Evolutionary conservation across 2,797 vertebrate species (phyloP).

Genomic region (Philypnodon macrostomus): DNA sequence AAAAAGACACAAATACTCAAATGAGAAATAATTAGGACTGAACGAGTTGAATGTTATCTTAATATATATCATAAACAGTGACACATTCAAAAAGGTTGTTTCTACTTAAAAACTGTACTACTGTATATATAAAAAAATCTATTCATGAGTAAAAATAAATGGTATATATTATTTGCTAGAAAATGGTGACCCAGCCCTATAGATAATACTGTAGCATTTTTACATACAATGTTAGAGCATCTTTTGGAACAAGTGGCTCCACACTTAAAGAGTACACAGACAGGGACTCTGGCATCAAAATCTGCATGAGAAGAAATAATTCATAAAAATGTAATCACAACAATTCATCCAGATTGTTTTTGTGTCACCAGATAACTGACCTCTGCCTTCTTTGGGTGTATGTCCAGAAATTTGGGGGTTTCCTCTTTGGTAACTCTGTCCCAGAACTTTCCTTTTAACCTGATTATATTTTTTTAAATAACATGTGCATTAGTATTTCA

Average conservation of each 20-base stretch:
- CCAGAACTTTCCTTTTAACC: conserved; percentile 43
- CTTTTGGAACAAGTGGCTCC: conserved; percentile 4
- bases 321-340: neutral
- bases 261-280: conserved; percentile 17
- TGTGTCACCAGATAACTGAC: conserved; percentile 32
- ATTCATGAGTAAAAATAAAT: neutral
- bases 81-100: too few species aligned
- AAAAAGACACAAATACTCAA: conserved; percentile 21
- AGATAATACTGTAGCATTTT: neutral
- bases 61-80: too few species aligned
- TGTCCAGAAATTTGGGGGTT: conserved; percentile 26
- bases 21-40: too few species aligned
- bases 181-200: too few species aligned
- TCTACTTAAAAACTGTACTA: too few species aligned
- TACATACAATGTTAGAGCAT: conserved; percentile 42
- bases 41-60: too few species aligned
- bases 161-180: too few species aligned
- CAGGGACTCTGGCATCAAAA: conserved; percentile 17
- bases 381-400: conserved; percentile 10
- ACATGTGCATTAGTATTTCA: neutral
- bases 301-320: conserved; percentile 20
- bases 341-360: neutral
- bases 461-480: conserved; percentile 34
- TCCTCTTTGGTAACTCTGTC: conserved; percentile 21
- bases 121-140: too few species aligned